Evolutionary conservation across 2,797 vertebrate genomes (phyloP).

Genomic region (Enteromius paludinosus): DNA sequence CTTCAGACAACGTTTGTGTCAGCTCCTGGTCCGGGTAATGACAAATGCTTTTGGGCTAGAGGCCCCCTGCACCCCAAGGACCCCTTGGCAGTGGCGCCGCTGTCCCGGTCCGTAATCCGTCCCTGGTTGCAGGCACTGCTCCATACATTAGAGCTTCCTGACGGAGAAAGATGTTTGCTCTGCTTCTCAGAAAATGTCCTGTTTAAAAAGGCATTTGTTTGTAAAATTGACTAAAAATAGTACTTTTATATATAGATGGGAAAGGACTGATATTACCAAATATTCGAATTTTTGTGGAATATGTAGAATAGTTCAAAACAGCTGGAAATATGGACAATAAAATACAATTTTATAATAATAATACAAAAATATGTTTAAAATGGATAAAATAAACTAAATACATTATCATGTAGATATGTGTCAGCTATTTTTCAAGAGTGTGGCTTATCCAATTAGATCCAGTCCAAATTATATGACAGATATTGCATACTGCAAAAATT

Average conservation of each 20-base stretch:
- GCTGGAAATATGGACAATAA: neutral
- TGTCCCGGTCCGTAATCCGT: too few relatives aligned
- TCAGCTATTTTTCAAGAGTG: neutral
- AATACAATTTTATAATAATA: neutral
- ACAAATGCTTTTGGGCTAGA: too few relatives aligned
- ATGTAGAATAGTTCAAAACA: neutral
- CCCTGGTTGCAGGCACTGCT: constrained; percentile 17
- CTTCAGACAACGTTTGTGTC: too few relatives aligned
- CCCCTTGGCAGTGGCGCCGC: too few relatives aligned
- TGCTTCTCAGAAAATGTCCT: constrained; percentile 60
- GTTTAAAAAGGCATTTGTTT: constrained; percentile 55
- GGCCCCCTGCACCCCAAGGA: too few relatives aligned
- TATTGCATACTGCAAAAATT: neutral
- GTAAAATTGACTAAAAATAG: constrained; percentile 43
- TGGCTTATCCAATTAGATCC: neutral
- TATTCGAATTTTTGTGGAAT: neutral
- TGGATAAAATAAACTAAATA: neutral
- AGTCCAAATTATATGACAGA: neutral
- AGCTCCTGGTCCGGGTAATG: too few relatives aligned
- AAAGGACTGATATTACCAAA: neutral
- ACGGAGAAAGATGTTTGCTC: constrained; percentile 57
- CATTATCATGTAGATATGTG: neutral
- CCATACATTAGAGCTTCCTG: constrained; percentile 42
- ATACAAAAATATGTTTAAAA: neutral
- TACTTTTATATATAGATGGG: neutral